Evolutionary conservation across 2,797 vertebrate genomes (phyloP).

Genomic region (Helostoma temminkii): DNA sequence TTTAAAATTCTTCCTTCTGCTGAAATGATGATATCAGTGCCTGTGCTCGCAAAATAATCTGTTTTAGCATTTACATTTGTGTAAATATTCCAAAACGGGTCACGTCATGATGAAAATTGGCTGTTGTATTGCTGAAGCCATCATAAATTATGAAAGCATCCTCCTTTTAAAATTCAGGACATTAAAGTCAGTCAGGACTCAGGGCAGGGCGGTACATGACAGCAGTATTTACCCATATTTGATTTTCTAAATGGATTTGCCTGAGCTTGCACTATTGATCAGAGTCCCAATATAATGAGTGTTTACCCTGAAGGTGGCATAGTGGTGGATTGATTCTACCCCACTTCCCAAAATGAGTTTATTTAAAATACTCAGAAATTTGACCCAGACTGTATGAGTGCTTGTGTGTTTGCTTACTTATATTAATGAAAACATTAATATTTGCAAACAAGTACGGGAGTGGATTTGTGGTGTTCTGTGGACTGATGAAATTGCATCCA

Average conservation of each 20-base stretch:
- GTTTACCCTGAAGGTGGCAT: slow-evolving; percentile 81
- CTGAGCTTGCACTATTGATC: slow-evolving; percentile 79
- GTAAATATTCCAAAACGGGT: slow-evolving; percentile 33
- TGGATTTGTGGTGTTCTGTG: too few species aligned
- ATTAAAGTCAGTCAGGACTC: slow-evolving; percentile 56
- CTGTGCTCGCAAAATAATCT: not conserved
- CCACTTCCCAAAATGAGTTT: slow-evolving; percentile 58
- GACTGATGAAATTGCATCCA: slow-evolving; percentile 10
- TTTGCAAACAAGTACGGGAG: too few species aligned
- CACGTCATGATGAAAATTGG: slow-evolving; percentile 1
- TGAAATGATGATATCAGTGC: slow-evolving; percentile 18
- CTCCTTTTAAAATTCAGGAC: slow-evolving; percentile 55
- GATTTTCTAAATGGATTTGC: slow-evolving; percentile 81
- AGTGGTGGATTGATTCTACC: slow-evolving; percentile 78
- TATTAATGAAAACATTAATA: slow-evolving; percentile 1
- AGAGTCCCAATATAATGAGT: slow-evolving; percentile 73
- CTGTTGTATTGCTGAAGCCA: slow-evolving; percentile 32
- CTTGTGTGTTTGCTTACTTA: not conserved
- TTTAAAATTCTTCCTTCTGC: slow-evolving; percentile 22
- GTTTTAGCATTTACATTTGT: slow-evolving; percentile 33
- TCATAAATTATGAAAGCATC: slow-evolving; percentile 38
- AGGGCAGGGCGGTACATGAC: slow-evolving; percentile 65
- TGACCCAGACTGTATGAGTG: not conserved
- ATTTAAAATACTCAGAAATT: slow-evolving; percentile 61
- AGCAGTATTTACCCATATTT: slow-evolving; percentile 83